phyloP scores from a whole-genome alignment of 2,888 invertebrate species.

The Pardosa pseudoannulata region DNA sequence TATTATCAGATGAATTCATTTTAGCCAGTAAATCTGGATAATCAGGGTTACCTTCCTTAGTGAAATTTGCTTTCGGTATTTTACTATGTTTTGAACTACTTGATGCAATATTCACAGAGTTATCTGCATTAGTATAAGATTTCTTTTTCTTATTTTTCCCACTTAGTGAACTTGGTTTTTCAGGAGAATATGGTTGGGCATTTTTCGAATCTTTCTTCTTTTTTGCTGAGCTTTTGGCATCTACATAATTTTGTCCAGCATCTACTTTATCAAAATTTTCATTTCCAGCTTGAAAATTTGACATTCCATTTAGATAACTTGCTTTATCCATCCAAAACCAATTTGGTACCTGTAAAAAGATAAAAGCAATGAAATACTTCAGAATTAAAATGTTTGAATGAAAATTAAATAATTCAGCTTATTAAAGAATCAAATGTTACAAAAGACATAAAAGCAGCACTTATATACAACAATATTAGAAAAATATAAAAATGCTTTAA shows the following conservation, averaged over 20 bases:
- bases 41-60: neutral
- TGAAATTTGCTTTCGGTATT: neutral
- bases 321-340: neutral
- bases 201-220: conserved; percentile 31
- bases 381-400: too few species aligned
- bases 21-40: conserved; percentile 39
- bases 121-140: neutral
- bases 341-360: neutral
- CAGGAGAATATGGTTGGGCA: neutral
- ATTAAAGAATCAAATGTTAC: too few species aligned
- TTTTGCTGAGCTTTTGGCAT: conserved; percentile 20
- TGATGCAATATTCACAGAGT: neutral
- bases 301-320: neutral
- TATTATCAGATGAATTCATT: conserved; percentile 57
- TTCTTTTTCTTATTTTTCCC: conserved; percentile 33
- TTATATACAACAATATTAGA: too few species aligned
- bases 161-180: neutral
- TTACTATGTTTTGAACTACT: conserved; percentile 13
- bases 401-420: too few species aligned
- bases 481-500: too few species aligned
- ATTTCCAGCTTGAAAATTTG: neutral
- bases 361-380: neutral
- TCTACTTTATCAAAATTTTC: neutral
- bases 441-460: too few species aligned
- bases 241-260: neutral